Percentiles rank a stretch among this genome's conserved stretches.
Conservation (phyloP, 2,888 invertebrate genomes). For the Drosophila histrio region DNA sequence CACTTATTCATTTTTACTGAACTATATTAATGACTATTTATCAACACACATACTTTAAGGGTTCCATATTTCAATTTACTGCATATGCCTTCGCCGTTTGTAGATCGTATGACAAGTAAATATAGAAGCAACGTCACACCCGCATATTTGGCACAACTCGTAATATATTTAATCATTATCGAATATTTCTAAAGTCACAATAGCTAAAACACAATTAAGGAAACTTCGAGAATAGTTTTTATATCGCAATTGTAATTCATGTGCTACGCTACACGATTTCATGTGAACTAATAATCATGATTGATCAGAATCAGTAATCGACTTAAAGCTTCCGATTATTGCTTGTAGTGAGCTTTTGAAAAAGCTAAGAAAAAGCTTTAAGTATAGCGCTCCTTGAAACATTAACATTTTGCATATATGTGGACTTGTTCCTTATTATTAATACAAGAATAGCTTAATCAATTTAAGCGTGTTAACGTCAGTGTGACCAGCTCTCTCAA, state of each 20-base stretch:
- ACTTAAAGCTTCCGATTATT: neutral
- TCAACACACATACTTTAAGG: neutral
- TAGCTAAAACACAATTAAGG: too few species aligned
- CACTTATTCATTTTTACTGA: neutral
- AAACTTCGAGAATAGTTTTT: neutral
- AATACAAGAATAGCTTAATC: too few species aligned
- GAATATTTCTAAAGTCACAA: neutral
- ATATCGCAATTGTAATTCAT: neutral
- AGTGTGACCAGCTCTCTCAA: too few species aligned
- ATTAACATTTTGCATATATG: too few species aligned
- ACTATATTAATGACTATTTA: neutral
- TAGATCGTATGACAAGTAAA: neutral
- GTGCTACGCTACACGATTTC: neutral
- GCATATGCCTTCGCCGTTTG: conserved; percentile 2
- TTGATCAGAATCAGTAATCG: neutral
- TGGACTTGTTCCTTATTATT: too few species aligned
- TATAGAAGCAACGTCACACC: neutral
- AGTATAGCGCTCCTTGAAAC: too few species aligned
- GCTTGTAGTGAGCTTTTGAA: neutral
- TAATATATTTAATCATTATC: neutral
- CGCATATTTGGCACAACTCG: neutral
- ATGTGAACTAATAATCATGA: neutral
- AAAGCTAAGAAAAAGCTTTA: too few species aligned
- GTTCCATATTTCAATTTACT: conserved; percentile 21
- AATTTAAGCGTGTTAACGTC: too few species aligned